Evolutionary conservation across 2,113 vertebrate species (phyloP), one percentile per base, ranked within the genome.

Genomic region (Podocnemis expansa): DNA sequence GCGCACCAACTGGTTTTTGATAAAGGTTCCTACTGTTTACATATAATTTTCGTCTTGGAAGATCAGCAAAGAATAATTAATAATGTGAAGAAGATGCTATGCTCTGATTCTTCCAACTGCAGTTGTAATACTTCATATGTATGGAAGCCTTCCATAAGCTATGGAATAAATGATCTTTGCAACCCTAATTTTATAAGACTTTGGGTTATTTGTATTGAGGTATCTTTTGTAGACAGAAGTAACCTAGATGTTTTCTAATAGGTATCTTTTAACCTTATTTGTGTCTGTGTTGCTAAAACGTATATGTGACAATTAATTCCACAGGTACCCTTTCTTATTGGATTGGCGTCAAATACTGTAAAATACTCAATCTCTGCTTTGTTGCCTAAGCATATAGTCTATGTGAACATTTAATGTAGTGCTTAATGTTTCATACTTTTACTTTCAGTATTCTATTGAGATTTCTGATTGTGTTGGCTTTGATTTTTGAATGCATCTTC

Each of bases 371-470:
- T 22, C n/a, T 70, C 8, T 70, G n/a, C 63, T 16, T 95, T 88
- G 88, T 78, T 93, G 84, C 85, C 89, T 82, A 82, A 91, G 88
- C 70, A 11, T 43, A 43, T 43, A 43, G 82, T 87, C 88, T 94
- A 80, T 85, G 92, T 90, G 95, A 83, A 82, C 55, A 87, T 82
- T 92, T 82, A n/a, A 49, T 89, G 63, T 52, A 84, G 51, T 93
- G 93, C 87, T 91, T 6, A 80, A 93, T 90, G 87, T 9, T 94
- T 94, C 83, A 29, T 93, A 78, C 75, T 91, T 93, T 94, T 96
- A 86, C 87, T 96, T 93, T 84, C 54, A 22, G 78, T 89, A 75
- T 94, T 2, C 1, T 52, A 31, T 76, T 49, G 31, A 58, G 47
- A 29, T 45, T 76, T 76, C 73, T 45, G 38, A 45, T 45, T 43